Evolutionary conservation across 2,888 invertebrate genomes (phyloP), one percentile per base, ranked within the genome.

Genomic region (Amphiduros pacificus): DNA sequence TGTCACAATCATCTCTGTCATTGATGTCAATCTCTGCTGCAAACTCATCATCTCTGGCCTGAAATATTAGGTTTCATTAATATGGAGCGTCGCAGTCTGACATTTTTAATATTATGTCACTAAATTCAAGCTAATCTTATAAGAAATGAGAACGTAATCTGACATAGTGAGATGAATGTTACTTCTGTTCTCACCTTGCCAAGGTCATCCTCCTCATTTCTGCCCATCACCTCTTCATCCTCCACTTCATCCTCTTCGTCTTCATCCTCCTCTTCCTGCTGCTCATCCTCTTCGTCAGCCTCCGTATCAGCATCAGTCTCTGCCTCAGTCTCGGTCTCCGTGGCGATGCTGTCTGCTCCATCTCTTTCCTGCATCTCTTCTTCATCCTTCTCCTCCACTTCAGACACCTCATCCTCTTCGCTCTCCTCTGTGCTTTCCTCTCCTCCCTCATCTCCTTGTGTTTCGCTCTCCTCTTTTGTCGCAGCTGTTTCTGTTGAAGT

Each of bases 1-100:
- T 64, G 26, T 74, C 74, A n/a, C n/a, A n/a, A 14, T 74, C 74
- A 58, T 78, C 77, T 57, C 75, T 75, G 40, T 76, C 69, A 27
- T 61, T 71, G 73, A 65, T 73, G 29, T 71, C 70, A 28, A 74
- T 56, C 57, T 77, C 73, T 61, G 66, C 72, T 5, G 78, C 78
- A 60, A 79, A 62, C 31, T 74, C 79, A 69, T 78, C 77, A 70
- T 78, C 78, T 61, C 77, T 62, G 22, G 68, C 71, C 77, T 78
- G 60, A n/a, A n/a, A n/a, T n/a, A n/a, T n/a, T n/a, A n/a, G n/a
- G n/a, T n/a, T n/a, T n/a, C n/a, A n/a, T n/a, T n/a, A n/a, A n/a
- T n/a, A n/a, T n/a, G n/a, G n/a, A n/a, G n/a, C n/a, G n/a, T n/a
- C n/a, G n/a, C n/a, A n/a, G n/a, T n/a, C n/a, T n/a, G n/a, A n/a